Conservation (phyloP, 2,797 vertebrate genomes). For the Xerus rutilus region DNA sequence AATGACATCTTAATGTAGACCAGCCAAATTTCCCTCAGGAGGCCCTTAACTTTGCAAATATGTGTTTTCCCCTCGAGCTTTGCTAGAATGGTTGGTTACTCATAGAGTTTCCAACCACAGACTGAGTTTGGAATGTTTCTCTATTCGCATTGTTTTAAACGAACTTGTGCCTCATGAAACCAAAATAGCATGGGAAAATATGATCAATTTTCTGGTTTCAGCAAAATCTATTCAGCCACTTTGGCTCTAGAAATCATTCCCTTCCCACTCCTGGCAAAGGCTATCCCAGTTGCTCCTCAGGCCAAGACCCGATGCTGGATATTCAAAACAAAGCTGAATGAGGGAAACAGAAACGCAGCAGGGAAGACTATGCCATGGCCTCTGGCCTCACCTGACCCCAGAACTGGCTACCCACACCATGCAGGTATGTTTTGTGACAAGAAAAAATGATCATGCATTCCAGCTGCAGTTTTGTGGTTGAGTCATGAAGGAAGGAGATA, state of each 20-base stretch:
- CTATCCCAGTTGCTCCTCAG: not conserved
- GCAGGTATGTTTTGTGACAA: not conserved
- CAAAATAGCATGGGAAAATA: constrained; percentile 78
- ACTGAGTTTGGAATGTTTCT: constrained; percentile 69
- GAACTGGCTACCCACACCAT: not conserved
- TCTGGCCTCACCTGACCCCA: constrained; percentile 49
- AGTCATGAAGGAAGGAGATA: not conserved
- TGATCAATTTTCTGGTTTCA: constrained; percentile 69
- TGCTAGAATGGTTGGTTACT: constrained; percentile 66
- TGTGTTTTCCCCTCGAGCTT: constrained; percentile 60
- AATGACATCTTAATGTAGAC: constrained; percentile 46
- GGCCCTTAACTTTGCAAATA: constrained; percentile 1
- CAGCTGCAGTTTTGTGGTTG: not conserved
- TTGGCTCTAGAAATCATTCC: constrained; percentile 57
- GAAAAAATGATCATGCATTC: constrained; percentile 1
- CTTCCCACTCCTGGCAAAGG: constrained; percentile 31
- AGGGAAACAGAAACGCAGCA: not conserved
- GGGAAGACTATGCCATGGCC: not conserved
- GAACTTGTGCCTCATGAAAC: constrained; percentile 68
- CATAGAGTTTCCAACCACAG: constrained; percentile 80
- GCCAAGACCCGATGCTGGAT: constrained; percentile 26
- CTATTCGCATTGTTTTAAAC: constrained; percentile 76
- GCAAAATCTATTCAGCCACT: constrained; percentile 67
- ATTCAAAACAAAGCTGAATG: constrained; percentile 43
- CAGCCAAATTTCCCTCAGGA: constrained; percentile 41